These are phyloP conservation scores for Unio delphinus DNA, from an alignment of 2,888 invertebrate species.

Conservation along the genomic window DNA sequence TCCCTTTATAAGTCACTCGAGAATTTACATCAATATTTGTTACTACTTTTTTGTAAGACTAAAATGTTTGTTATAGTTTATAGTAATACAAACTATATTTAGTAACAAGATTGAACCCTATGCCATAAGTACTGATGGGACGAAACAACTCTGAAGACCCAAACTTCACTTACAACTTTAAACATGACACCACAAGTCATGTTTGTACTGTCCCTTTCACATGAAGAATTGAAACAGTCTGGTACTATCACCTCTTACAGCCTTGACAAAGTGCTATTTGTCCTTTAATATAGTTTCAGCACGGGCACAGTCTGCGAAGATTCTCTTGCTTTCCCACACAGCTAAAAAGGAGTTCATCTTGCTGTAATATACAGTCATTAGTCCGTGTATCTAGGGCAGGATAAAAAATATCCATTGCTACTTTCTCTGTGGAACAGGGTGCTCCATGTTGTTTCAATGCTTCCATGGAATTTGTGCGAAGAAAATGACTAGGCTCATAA, in stretches of 20 bases:
- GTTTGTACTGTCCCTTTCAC: too few species aligned
- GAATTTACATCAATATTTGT: too few species aligned
- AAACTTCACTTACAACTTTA: too few species aligned
- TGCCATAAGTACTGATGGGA: too few species aligned
- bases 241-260: slow-evolving; percentile 50
- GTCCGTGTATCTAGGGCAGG: slow-evolving; percentile 54
- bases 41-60: too few species aligned
- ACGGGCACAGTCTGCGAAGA: slow-evolving; percentile 67
- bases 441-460: slow-evolving; percentile 43
- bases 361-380: slow-evolving; percentile 61
- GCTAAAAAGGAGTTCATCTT: slow-evolving; percentile 66
- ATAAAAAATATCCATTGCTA: slow-evolving; percentile 57
- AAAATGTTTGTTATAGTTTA: too few species aligned
- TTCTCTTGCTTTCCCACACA: slow-evolving; percentile 64
- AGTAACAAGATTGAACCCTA: too few species aligned
- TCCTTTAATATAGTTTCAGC: slow-evolving; percentile 66
- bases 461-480: slow-evolving; percentile 56
- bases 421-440: slow-evolving; percentile 40
- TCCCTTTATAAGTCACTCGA: too few species aligned
- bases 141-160: too few species aligned
- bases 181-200: too few species aligned
- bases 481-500: slow-evolving; percentile 69
- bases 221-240: too few species aligned
- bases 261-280: slow-evolving; percentile 68
- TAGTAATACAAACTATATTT: too few species aligned